A percentile compares a stretch with the other conserved stretches of the same genome.
phyloP scores from a whole-genome alignment of 1,140 invertebrate species.

The Halesus radiatus region DNA sequence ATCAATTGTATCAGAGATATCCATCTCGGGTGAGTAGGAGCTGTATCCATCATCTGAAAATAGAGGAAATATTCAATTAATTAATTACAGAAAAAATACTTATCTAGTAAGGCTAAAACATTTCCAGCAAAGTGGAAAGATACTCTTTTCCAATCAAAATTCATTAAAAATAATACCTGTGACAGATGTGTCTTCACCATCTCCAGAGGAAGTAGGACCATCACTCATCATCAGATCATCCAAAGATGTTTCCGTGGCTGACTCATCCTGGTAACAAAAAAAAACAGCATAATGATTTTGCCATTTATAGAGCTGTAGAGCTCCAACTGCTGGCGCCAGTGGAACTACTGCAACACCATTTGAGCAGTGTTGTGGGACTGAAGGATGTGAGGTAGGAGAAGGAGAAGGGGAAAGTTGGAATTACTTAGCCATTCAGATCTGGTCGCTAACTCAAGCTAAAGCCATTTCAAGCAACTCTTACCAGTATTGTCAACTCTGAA shows the following conservation, averaged over 20 bases:
- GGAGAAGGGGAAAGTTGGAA: too few relatives aligned
- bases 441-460: too few relatives aligned
- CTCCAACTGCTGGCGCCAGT: neutral
- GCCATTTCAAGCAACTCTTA: too few relatives aligned
- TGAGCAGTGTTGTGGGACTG: too few relatives aligned
- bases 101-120: too few relatives aligned
- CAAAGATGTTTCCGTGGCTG: slow-evolving; percentile 18
- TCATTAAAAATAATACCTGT: slow-evolving; percentile 1
- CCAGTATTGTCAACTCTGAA: neutral
- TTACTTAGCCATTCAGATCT: too few relatives aligned
- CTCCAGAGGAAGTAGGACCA: slow-evolving; percentile 27
- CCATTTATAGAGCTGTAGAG: neutral
- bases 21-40: slow-evolving; percentile 4
- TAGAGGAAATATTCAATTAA: neutral
- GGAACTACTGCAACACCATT: too few relatives aligned
- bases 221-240: slow-evolving; percentile 55
- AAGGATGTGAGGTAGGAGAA: too few relatives aligned
- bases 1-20: slow-evolving; percentile 4
- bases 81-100: neutral
- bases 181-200: slow-evolving; percentile 6
- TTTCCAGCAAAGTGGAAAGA: too few relatives aligned
- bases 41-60: neutral
- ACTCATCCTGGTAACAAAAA: slow-evolving; percentile 24
- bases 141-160: neutral
- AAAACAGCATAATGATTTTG: neutral